phyloP scores from a whole-genome alignment of 2,113 vertebrate species.

The Eubucco bourcierii region DNA sequence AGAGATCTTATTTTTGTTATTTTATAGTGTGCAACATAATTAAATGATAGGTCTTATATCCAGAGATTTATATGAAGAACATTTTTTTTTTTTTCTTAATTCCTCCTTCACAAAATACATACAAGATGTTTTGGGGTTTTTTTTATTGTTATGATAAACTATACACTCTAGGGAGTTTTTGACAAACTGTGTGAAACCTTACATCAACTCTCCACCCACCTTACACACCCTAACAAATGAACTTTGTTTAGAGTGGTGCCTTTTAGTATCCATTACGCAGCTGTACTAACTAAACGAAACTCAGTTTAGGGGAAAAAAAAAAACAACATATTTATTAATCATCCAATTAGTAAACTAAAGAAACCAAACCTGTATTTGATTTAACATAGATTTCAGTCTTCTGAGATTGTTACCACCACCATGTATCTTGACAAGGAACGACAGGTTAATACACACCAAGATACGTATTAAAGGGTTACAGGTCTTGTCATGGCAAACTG shows the following conservation, averaged over 20 bases:
- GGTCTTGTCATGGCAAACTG: constrained; percentile 25
- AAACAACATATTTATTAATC: constrained; percentile 43
- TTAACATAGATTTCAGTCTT: not conserved
- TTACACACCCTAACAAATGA: not conserved
- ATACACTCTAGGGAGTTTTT: not conserved
- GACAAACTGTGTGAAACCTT: constrained; percentile 33
- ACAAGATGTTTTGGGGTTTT: not conserved
- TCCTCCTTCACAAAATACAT: not conserved
- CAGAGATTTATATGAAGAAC: constrained; percentile 68
- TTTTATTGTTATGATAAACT: not conserved
- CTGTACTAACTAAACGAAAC: not conserved
- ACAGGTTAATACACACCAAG: not conserved
- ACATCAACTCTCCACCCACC: not conserved
- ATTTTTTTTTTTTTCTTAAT: not conserved
- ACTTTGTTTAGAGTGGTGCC: not conserved
- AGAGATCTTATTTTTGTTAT: constrained; percentile 57
- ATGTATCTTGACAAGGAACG: not conserved
- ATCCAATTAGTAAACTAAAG: not conserved
- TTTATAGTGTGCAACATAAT: constrained; percentile 8
- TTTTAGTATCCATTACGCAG: not conserved
- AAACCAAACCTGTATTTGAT: constrained; percentile 17
- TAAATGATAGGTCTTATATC: constrained; percentile 46
- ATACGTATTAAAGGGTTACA: constrained; percentile 1
- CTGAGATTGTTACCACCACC: not conserved
- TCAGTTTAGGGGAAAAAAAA: not conserved